phyloP scores from a whole-genome alignment of 2,113 vertebrate species.

The Catharus minimus region DNA sequence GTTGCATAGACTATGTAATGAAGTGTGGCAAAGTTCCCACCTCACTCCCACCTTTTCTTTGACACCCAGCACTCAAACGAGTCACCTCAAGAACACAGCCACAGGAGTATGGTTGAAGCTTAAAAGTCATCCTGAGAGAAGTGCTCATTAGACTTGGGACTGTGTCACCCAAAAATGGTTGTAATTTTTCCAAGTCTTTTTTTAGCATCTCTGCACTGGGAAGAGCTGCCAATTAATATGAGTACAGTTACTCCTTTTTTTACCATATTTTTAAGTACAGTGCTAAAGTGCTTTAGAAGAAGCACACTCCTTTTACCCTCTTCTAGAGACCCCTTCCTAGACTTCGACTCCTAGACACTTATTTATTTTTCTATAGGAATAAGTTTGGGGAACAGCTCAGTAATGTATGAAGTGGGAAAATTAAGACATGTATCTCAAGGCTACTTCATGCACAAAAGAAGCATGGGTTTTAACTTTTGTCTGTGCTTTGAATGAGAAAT shows the following conservation, averaged over 20 bases:
- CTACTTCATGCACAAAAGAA: slow-evolving; percentile 27
- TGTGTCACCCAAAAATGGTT: background rate
- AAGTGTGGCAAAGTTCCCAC: background rate
- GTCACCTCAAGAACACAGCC: background rate
- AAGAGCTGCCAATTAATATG: background rate
- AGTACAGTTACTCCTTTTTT: background rate
- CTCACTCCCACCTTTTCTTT: background rate
- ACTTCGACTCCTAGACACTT: background rate
- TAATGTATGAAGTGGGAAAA: slow-evolving; percentile 10
- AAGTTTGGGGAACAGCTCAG: slow-evolving; percentile 17
- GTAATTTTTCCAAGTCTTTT: background rate
- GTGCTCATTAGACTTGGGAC: background rate
- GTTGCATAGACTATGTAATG: background rate
- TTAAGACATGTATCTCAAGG: slow-evolving; percentile 29
- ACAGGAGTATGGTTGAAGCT: background rate
- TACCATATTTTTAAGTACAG: background rate
- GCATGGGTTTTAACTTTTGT: background rate
- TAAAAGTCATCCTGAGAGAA: background rate
- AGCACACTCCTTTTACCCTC: background rate
- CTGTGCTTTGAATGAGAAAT: background rate
- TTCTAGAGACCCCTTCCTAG: background rate
- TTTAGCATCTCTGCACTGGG: background rate
- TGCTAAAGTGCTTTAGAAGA: background rate
- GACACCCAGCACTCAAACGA: background rate
- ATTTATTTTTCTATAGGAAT: background rate